These are phyloP conservation scores for Trilocha varians DNA, from an alignment of 2,888 invertebrate species.

Conservation along the genomic window DNA sequence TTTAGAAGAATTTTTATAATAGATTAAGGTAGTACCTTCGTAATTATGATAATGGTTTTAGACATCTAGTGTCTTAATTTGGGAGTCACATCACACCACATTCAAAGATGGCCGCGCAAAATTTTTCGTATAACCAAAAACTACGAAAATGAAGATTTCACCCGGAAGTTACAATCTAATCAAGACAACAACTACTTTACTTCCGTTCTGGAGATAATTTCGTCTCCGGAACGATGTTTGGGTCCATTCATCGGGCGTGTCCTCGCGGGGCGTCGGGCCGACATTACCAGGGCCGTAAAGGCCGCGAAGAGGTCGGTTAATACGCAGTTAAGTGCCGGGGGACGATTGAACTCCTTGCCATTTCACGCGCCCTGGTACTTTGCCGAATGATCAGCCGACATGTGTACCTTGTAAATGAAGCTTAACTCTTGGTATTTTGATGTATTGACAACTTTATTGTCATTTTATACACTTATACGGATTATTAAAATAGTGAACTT, in stretches of 20 bases:
- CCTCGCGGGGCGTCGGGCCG: constrained; percentile 28
- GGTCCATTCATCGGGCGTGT: constrained; percentile 7
- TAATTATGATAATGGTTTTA: too few species aligned
- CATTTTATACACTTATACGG: too few species aligned
- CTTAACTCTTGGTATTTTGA: background rate
- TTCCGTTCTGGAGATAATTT: background rate
- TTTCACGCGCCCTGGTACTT: constrained; percentile 17
- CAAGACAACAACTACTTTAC: background rate
- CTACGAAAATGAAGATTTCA: background rate
- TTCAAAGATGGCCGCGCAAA: too few species aligned
- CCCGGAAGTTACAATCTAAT: background rate
- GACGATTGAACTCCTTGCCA: constrained; percentile 19
- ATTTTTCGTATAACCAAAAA: too few species aligned
- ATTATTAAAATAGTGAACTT: too few species aligned
- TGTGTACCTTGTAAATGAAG: background rate
- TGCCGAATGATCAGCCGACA: background rate
- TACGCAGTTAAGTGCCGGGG: constrained; percentile 40
- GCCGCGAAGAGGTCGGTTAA: constrained; percentile 40
- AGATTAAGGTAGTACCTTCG: too few species aligned
- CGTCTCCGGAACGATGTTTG: constrained; percentile 1
- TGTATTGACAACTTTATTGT: background rate
- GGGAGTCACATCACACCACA: too few species aligned
- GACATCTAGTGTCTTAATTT: too few species aligned
- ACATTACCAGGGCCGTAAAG: constrained; percentile 43
- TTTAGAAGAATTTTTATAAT: too few species aligned